Evolutionary conservation across 2,113 vertebrate genomes (phyloP).

Genomic region (Setophaga kirtlandii): DNA sequence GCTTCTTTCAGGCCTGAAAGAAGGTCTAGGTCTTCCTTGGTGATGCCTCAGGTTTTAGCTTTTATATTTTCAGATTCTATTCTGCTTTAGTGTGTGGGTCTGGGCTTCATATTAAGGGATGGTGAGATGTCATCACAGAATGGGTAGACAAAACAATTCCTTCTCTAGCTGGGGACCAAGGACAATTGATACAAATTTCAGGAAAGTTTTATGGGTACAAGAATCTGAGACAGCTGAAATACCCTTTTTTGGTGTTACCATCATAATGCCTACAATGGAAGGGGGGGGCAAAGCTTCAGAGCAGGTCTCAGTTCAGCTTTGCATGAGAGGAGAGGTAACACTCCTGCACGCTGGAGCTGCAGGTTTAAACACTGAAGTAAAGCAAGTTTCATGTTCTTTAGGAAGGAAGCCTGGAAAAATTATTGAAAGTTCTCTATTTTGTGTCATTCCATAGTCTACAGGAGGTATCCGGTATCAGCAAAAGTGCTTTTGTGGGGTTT

Average conservation of each 20-base stretch:
- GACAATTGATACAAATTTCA: too few relatives aligned
- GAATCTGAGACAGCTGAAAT: background rate
- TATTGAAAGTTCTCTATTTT: background rate
- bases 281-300: background rate
- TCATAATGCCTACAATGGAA: background rate
- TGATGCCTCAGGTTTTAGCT: background rate
- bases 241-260: background rate
- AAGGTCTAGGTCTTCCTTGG: too few relatives aligned
- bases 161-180: background rate
- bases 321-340: background rate
- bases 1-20: too few relatives aligned
- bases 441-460: background rate
- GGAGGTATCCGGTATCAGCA: background rate
- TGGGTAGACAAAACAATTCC: background rate
- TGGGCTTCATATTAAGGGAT: background rate
- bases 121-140: background rate
- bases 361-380: background rate
- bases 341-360: accelerated
- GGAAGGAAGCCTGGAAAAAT: background rate
- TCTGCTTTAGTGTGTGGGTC: background rate
- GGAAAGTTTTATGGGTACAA: background rate
- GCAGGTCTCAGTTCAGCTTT: background rate
- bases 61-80: background rate
- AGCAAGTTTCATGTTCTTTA: background rate
- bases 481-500: background rate